Percentiles rank a stretch among this genome's conserved stretches.
These are phyloP conservation scores for Drosophila rubida DNA, from an alignment of 2,888 invertebrate genomes.

Conservation along the genomic window DNA sequence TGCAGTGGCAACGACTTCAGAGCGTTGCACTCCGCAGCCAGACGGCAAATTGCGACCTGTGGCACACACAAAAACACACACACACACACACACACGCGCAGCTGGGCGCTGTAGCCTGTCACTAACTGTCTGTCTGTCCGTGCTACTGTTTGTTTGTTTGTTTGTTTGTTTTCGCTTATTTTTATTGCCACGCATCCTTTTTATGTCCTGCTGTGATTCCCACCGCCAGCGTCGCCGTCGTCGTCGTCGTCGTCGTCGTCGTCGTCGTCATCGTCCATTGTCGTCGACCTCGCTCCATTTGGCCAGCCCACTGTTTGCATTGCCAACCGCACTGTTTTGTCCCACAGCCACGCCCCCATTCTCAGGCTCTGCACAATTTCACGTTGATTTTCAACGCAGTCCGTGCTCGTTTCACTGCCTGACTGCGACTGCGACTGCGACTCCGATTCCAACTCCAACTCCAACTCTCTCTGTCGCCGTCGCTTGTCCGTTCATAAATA, in stretches of 20 bases:
- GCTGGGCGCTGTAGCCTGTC: constrained; percentile 28
- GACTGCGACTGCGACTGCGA: not conserved
- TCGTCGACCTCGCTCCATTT: constrained; percentile 34
- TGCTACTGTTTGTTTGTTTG: constrained; percentile 36
- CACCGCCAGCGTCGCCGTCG: constrained; percentile 22
- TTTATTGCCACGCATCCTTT: constrained; percentile 73
- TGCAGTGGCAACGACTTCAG: constrained; percentile 37
- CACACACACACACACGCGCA: not conserved
- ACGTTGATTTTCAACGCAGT: constrained; percentile 51
- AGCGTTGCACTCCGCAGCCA: constrained; percentile 51
- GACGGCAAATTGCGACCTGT: constrained; percentile 51
- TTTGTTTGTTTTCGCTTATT: constrained; percentile 63
- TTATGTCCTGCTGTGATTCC: constrained; percentile 72
- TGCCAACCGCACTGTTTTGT: constrained; percentile 61
- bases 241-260: constrained; percentile 25
- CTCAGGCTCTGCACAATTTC: constrained; percentile 24
- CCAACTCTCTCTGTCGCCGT: not conserved
- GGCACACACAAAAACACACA: not conserved
- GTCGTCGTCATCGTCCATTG: not conserved
- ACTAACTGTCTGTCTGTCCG: constrained; percentile 21
- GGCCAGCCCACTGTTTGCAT: constrained; percentile 48
- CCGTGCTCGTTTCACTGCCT: not conserved
- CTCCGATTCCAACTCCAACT: not conserved
- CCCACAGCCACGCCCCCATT: constrained; percentile 23
- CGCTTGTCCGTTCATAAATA: constrained; percentile 72